Percentiles rank a stretch among this genome's conserved stretches.
phyloP scores from a whole-genome alignment of 2,888 invertebrate genomes.

The Drosophila formosana region DNA sequence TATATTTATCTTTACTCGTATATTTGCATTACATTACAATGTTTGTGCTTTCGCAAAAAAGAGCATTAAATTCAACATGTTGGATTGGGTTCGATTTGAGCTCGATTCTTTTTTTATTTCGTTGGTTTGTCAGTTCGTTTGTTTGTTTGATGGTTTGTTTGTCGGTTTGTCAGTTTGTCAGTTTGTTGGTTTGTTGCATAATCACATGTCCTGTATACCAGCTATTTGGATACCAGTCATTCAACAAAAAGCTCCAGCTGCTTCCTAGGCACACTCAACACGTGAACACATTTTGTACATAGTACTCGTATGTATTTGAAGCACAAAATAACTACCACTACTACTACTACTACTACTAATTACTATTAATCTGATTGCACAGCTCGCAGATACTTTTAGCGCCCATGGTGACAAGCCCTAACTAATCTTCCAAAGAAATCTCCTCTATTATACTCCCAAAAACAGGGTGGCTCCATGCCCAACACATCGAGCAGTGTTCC shows the following conservation, averaged over 20 bases:
- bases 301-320: slow-evolving; percentile 23
- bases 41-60: slow-evolving; percentile 33
- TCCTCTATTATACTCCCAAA: slow-evolving; percentile 86
- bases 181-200: slow-evolving; percentile 51
- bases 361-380: slow-evolving; percentile 15
- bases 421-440: slow-evolving; percentile 86
- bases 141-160: slow-evolving; percentile 48
- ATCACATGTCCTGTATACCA: slow-evolving; percentile 48
- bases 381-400: slow-evolving; percentile 17
- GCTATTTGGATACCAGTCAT: slow-evolving; percentile 34
- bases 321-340: slow-evolving; percentile 4
- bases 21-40: slow-evolving; percentile 38
- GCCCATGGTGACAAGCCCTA: slow-evolving; percentile 41
- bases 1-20: slow-evolving; percentile 21
- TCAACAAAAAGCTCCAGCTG: slow-evolving; percentile 22
- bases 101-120: slow-evolving; percentile 37
- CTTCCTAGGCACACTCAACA: slow-evolving; percentile 33
- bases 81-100: slow-evolving; percentile 35
- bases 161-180: slow-evolving; percentile 49
- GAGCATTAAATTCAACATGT: slow-evolving; percentile 17
- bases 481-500: slow-evolving; percentile 95
- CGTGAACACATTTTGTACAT: slow-evolving; percentile 53
- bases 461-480: slow-evolving; percentile 95
- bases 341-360: neutral
- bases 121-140: slow-evolving; percentile 43